Evolutionary conservation across 2,888 invertebrate species (phyloP), one percentile per base, ranked within the genome.

Genomic region (Minunthozetes semirufus): DNA sequence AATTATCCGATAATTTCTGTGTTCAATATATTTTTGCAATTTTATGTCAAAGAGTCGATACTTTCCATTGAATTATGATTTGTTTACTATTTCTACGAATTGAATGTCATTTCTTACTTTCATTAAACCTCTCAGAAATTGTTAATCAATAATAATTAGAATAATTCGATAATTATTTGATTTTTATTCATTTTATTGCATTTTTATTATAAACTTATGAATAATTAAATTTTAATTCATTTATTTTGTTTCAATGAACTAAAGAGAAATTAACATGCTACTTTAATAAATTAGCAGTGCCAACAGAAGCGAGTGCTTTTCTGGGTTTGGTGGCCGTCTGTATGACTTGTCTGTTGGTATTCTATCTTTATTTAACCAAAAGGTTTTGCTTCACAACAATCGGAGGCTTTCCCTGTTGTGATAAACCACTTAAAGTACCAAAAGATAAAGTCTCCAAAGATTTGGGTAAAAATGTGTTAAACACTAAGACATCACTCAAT

Each of bases 261-360:
- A n/a, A 48, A 48, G 13, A 59, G 1, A 25, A 59, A 59, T 25
- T 59, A 59, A 61, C 22, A 9, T 61, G 15, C 8, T 11, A 61
- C 1, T 61, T 61, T 11, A 33, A 17, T 29, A 0, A 15, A 42
- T 42, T 68, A 13, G 22, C 86, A 86, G 88, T 87, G 84, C 85
- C 89, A 83, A 87, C 89, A 84, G 93, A 93, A 86, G 91, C 93
- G 81, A 90, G 92, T 81, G 92, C 92, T 82, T 90, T 93, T 82
- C 87, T 94, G 83, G 93, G 92, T 81, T 92, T 91, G 78, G 89
- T 93, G 80, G 91, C 90, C 78, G 92, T 90, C 78, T 89, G 94
- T 82, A 89, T 93, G 74, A 89, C 89, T 27, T 86, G 94, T 77
- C 86, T 94, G 79, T 86, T 94, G 80, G 89, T 94, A 78, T 87